phyloP scores from a whole-genome alignment of 2,797 vertebrate species.

The Fistularia tabacaria region DNA sequence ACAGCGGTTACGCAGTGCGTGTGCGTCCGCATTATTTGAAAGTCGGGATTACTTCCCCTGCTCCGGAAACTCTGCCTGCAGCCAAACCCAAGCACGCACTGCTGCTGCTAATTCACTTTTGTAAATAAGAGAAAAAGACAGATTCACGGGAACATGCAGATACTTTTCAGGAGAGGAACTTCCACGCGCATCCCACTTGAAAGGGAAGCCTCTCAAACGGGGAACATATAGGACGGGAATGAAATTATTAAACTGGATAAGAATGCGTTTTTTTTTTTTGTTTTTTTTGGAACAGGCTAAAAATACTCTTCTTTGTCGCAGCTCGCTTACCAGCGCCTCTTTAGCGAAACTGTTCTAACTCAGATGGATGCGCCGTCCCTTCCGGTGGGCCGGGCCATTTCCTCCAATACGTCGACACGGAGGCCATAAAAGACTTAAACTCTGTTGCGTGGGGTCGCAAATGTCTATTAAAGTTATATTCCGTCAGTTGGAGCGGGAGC shows the following conservation, averaged over 20 bases:
- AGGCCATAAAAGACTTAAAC: constrained; percentile 7
- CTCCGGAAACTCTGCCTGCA: constrained; percentile 38
- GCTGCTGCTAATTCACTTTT: constrained; percentile 41
- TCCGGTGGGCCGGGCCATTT: too few relatives aligned
- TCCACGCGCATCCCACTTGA: too few relatives aligned
- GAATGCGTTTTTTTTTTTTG: too few relatives aligned
- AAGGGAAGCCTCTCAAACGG: too few relatives aligned
- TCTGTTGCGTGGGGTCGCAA: constrained; percentile 4
- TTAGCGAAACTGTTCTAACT: too few relatives aligned
- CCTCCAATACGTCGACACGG: too few relatives aligned
- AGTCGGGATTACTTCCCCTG: constrained; percentile 31
- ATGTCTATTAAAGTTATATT: constrained; percentile 24
- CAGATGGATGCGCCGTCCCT: too few relatives aligned
- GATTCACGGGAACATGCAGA: constrained; percentile 47
- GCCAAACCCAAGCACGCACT: constrained; percentile 35
- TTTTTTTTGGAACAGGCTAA: not conserved
- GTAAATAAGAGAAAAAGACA: constrained; percentile 25
- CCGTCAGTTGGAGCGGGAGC: constrained; percentile 38
- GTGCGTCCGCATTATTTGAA: not conserved
- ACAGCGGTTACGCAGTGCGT: too few relatives aligned
- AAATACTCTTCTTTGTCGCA: not conserved
- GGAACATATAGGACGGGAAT: too few relatives aligned
- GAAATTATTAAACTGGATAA: too few relatives aligned
- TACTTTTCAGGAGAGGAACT: constrained; percentile 17
- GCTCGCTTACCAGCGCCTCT: not conserved